phyloP scores from a whole-genome alignment of 2,113 vertebrate species.

The Odocoileus hemionus region DNA sequence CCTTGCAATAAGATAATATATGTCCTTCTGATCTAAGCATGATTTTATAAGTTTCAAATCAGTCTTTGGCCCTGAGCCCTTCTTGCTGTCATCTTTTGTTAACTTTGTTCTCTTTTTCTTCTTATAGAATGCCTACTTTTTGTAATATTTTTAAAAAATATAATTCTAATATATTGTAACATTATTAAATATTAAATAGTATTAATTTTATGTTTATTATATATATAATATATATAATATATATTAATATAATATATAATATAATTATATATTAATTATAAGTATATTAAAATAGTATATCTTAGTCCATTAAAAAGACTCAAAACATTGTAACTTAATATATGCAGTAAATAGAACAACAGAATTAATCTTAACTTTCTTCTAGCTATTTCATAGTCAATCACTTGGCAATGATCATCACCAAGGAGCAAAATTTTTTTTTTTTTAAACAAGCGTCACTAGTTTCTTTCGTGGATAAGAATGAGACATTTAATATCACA shows the following conservation, averaged over 20 bases:
- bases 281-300: constrained; percentile 54
- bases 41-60: constrained; percentile 78
- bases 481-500: constrained; percentile 7
- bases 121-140: constrained; percentile 43
- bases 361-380: not conserved
- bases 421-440: constrained; percentile 50
- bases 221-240: no score
- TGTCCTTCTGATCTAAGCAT: constrained; percentile 78
- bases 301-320: constrained; percentile 63
- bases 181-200: not conserved
- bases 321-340: constrained; percentile 54
- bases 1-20: constrained; percentile 75
- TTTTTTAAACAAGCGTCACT: not conserved
- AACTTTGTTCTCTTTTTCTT: constrained; percentile 61
- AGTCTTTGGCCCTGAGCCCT: constrained; percentile 71
- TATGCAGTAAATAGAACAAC: constrained; percentile 51
- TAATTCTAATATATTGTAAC: constrained; percentile 53
- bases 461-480: constrained; percentile 40
- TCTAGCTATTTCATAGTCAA: constrained; percentile 30
- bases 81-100: constrained; percentile 78
- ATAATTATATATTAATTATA: no score
- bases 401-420: not conserved
- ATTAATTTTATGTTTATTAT: no score
- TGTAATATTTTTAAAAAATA: constrained; percentile 52
- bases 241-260: no score